These are phyloP conservation scores for Gonioctena quinquepunctata DNA, from an alignment of 1,140 invertebrate genomes.

Conservation along the genomic window DNA sequence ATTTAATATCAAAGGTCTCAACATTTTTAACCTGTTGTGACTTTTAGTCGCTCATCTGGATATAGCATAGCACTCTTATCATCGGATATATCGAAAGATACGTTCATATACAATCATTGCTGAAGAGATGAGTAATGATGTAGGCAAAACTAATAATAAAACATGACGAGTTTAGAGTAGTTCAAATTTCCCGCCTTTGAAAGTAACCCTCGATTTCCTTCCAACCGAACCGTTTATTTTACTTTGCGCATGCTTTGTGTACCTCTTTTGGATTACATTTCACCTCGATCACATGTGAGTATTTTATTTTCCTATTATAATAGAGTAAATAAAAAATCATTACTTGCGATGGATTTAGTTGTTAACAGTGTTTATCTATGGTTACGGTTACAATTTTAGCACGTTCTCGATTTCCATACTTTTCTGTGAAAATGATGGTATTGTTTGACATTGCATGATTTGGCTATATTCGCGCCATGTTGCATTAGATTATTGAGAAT, in stretches of 20 bases:
- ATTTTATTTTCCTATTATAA: slow-evolving; percentile 28
- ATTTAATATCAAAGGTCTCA: too few relatives aligned
- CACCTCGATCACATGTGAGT: slow-evolving; percentile 70
- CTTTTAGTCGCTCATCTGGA: too few relatives aligned
- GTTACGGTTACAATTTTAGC: background rate
- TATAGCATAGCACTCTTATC: too few relatives aligned
- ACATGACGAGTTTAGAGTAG: too few relatives aligned
- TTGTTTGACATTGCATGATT: slow-evolving; percentile 47
- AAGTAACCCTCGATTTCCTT: slow-evolving; percentile 3
- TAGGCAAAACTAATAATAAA: too few relatives aligned
- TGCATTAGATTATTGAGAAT: slow-evolving; percentile 43
- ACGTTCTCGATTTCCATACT: background rate
- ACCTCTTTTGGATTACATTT: slow-evolving; percentile 64
- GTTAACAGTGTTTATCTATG: background rate
- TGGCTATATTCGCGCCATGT: slow-evolving; percentile 54
- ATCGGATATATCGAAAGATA: too few relatives aligned
- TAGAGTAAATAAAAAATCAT: background rate
- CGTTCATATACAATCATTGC: too few relatives aligned
- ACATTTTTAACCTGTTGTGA: too few relatives aligned
- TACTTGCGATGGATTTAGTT: background rate
- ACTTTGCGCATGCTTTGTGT: slow-evolving; percentile 32
- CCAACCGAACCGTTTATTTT: slow-evolving; percentile 24
- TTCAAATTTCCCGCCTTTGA: background rate
- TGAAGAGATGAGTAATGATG: too few relatives aligned
- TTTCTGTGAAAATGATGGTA: background rate